phyloP scores from a whole-genome alignment of 2,888 invertebrate genomes.

The Cremastinae sp. region DNA sequence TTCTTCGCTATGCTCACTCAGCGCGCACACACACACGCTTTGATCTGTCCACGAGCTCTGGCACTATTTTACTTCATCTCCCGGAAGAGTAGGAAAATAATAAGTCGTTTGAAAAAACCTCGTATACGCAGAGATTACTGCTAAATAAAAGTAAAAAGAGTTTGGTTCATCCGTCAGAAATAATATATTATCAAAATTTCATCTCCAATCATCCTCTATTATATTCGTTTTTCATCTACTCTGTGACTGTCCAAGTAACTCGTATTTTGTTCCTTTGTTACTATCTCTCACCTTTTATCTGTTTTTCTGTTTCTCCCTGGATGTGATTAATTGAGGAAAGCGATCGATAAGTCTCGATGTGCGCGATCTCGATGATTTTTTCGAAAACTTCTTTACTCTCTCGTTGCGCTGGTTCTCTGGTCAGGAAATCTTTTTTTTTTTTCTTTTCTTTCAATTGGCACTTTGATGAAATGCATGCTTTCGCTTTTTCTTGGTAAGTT shows the following conservation, averaged over 20 bases:
- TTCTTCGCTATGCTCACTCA: constrained; percentile 38
- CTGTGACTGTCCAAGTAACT: constrained; percentile 32
- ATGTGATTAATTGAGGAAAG: constrained; percentile 72
- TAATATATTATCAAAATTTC: neutral
- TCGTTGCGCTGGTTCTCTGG: constrained; percentile 1
- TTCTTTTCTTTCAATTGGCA: neutral
- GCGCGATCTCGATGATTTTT: constrained; percentile 40
- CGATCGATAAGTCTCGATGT: constrained; percentile 73
- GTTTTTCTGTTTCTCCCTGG: constrained; percentile 68
- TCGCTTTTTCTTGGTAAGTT: no score
- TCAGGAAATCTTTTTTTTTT: neutral
- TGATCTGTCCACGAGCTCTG: constrained; percentile 62
- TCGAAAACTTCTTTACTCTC: neutral
- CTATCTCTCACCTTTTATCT: constrained; percentile 63
- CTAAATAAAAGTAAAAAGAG: neutral
- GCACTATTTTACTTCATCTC: constrained; percentile 55
- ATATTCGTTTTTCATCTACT: neutral
- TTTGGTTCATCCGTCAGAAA: no score
- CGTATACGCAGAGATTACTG: neutral
- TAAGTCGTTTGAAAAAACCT: no score
- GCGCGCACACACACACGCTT: constrained; percentile 64
- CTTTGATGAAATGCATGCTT: constrained; percentile 69
- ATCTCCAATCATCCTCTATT: neutral
- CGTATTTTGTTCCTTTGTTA: constrained; percentile 43
- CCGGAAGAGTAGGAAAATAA: constrained; percentile 1